Evolutionary conservation across 2,888 invertebrate genomes (phyloP).

Genomic region (Trissonchulus latispiculum): DNA sequence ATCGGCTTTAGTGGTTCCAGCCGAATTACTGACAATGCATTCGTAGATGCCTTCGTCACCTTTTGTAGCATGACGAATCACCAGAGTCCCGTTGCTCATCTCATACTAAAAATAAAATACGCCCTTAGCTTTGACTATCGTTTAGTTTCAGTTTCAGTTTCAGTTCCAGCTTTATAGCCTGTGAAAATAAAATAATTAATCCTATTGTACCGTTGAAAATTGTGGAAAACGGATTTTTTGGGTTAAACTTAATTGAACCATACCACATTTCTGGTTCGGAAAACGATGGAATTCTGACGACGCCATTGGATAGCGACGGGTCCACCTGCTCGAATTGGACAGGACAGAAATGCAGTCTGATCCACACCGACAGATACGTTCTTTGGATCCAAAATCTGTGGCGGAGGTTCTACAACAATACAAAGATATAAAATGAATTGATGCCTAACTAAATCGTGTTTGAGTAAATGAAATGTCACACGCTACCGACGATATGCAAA

Average conservation of each 20-base stretch:
- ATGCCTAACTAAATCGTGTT: too few relatives aligned
- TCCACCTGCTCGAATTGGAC: slow-evolving; percentile 43
- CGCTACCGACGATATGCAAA: too few relatives aligned
- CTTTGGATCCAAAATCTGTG: slow-evolving; percentile 44
- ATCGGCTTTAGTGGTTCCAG: slow-evolving; percentile 45
- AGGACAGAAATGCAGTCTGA: slow-evolving; percentile 46
- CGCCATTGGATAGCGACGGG: not conserved
- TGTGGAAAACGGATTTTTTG: too few relatives aligned
- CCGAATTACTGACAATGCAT: slow-evolving; percentile 50
- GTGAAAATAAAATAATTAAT: too few relatives aligned
- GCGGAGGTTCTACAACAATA: slow-evolving; percentile 50
- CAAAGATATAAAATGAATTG: too few relatives aligned
- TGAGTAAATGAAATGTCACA: too few relatives aligned
- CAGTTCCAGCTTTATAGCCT: too few relatives aligned
- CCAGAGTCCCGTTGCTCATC: slow-evolving; percentile 46
- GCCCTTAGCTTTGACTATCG: too few relatives aligned
- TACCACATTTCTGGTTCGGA: slow-evolving; percentile 6
- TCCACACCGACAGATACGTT: slow-evolving; percentile 48
- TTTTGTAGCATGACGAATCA: slow-evolving; percentile 41
- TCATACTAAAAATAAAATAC: slow-evolving; percentile 30
- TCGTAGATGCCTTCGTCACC: slow-evolving; percentile 50
- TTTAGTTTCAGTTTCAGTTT: too few relatives aligned
- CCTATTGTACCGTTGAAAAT: too few relatives aligned
- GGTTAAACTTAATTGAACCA: too few relatives aligned
- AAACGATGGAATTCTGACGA: not conserved